phyloP scores from a whole-genome alignment of 2,888 invertebrate species.

The Caenorhabditis zanzibari region DNA sequence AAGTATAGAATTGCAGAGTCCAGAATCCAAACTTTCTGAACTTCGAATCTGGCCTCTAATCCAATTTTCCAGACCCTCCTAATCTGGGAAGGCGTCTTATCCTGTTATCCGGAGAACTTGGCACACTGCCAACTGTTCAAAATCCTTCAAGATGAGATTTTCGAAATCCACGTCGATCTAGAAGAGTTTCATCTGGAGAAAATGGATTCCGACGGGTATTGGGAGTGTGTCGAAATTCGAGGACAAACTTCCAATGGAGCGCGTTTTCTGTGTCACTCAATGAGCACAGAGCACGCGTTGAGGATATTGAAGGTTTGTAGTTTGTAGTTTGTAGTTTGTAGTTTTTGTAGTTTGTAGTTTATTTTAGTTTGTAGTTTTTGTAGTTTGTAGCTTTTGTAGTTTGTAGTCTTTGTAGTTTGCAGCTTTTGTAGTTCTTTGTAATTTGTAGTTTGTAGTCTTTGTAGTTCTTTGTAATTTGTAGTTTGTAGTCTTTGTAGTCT shows the following conservation, averaged over 20 bases:
- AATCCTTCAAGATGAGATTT: conserved; percentile 30
- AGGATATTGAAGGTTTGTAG: conserved; percentile 42
- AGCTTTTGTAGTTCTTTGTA: conserved; percentile 17
- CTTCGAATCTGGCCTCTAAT: too few relatives aligned
- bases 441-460: background rate
- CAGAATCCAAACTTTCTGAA: too few relatives aligned
- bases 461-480: too few relatives aligned
- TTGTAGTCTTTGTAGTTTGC: background rate
- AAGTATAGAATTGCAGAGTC: too few relatives aligned
- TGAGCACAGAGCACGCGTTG: conserved; percentile 27
- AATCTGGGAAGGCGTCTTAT: conserved; percentile 32
- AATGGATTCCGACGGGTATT: conserved; percentile 56
- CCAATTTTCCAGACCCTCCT: conserved; percentile 13
- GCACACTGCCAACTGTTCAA: conserved; percentile 18
- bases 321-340: background rate
- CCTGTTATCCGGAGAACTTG: background rate
- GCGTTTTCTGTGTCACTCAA: conserved; percentile 54
- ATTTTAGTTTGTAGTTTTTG: too few relatives aligned
- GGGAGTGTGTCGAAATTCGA: conserved; percentile 56
- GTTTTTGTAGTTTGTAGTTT: background rate
- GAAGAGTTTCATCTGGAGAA: background rate
- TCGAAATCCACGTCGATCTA: conserved; percentile 26
- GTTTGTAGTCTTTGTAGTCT: background rate
- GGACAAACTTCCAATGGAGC: conserved; percentile 28
- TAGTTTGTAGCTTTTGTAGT: background rate